These are phyloP conservation scores for Notoglanidium macrostoma DNA, from an alignment of 2,797 vertebrate genomes.

Conservation along the genomic window DNA sequence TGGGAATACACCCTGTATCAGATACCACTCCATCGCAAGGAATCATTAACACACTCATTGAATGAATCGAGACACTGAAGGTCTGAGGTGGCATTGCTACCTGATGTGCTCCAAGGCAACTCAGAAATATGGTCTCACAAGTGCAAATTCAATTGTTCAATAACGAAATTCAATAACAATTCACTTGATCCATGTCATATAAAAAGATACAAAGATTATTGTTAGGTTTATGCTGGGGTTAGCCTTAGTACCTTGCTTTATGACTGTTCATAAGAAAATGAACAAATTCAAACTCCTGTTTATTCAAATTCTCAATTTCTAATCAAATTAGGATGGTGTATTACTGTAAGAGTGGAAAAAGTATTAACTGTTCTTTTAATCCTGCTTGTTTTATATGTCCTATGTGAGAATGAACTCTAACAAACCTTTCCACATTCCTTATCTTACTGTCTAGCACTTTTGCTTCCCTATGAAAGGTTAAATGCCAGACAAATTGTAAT, in stretches of 20 bases:
- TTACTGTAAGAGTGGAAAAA: not conserved
- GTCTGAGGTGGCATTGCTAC: not conserved
- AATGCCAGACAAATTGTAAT: conserved; percentile 51
- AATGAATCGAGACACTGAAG: not conserved
- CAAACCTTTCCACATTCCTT: not conserved
- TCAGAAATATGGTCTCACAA: not conserved
- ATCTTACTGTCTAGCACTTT: conserved; percentile 9
- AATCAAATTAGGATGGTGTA: not conserved
- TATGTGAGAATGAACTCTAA: not conserved
- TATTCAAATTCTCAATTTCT: conserved; percentile 2
- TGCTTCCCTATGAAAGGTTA: conserved; percentile 29
- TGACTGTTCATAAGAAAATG: not conserved
- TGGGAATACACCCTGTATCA: not conserved
- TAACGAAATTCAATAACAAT: too few relatives aligned
- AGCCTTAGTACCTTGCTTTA: not conserved
- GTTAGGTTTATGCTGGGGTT: not conserved
- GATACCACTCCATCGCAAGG: too few relatives aligned
- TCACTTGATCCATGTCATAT: not conserved
- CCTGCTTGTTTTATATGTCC: not conserved
- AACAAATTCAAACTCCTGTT: not conserved
- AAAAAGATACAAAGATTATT: not conserved
- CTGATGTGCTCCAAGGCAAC: not conserved
- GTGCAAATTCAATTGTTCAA: not conserved
- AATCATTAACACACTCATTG: not conserved
- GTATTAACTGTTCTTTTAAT: not conserved